Evolutionary conservation across 2,113 vertebrate species (phyloP).

Genomic region (Choloepus hoffmanni): DNA sequence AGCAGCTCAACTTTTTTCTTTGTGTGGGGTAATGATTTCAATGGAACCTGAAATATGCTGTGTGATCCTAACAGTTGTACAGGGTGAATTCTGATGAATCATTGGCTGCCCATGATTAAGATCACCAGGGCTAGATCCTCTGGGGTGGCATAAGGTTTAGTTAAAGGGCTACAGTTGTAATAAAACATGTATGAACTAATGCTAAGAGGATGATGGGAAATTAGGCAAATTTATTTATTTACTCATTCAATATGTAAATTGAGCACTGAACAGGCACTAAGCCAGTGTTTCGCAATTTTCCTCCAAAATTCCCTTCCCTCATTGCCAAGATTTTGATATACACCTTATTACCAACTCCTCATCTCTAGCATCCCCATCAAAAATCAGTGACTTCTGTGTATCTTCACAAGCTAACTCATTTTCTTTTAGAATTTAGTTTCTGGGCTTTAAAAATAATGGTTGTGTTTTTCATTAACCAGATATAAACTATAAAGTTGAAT

Average conservation of each 20-base stretch:
- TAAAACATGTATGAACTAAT: not conserved
- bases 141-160: not conserved
- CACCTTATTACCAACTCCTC: not conserved
- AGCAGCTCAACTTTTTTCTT: not conserved
- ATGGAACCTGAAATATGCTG: not conserved
- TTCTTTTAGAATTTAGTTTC: not conserved
- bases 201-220: not conserved
- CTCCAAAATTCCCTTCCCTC: not conserved
- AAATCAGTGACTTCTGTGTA: not conserved
- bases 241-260: not conserved
- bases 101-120: too few relatives aligned
- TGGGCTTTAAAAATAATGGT: conserved; percentile 29
- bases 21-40: not conserved
- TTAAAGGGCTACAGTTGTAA: not conserved
- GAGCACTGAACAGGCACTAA: not conserved
- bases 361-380: not conserved
- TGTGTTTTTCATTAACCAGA: not conserved
- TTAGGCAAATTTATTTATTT: conserved; percentile 8
- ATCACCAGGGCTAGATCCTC: not conserved
- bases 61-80: not conserved
- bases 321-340: not conserved
- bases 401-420: not conserved
- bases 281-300: not conserved
- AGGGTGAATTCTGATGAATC: not conserved
- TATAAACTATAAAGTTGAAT: not conserved